phyloP scores from a whole-genome alignment of 1,140 invertebrate species.

The Venturia canescens region DNA sequence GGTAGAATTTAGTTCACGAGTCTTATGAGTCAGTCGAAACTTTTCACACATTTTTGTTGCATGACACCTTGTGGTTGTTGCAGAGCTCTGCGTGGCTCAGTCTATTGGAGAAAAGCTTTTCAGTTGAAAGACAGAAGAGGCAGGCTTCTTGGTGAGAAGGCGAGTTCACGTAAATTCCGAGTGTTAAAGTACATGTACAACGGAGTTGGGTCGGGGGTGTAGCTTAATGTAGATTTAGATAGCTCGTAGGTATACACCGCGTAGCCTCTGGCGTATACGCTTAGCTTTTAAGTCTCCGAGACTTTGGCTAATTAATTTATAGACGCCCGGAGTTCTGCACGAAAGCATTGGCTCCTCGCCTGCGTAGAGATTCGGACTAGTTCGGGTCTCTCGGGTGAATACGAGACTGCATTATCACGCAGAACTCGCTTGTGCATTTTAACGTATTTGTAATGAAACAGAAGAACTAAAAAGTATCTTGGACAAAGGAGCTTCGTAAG shows the following conservation, averaged over 20 bases:
- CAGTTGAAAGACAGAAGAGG: not conserved
- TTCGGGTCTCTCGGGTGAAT: not conserved
- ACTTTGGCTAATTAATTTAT: slow-evolving; percentile 75
- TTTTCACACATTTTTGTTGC: slow-evolving; percentile 15
- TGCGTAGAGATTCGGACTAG: not conserved
- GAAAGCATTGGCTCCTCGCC: not conserved
- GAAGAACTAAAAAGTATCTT: not conserved
- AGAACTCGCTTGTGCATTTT: not conserved
- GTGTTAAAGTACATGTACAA: slow-evolving; percentile 50
- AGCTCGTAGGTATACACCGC: slow-evolving; percentile 50
- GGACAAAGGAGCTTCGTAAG: no score
- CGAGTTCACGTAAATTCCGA: slow-evolving; percentile 61
- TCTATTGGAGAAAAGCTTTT: slow-evolving; percentile 19
- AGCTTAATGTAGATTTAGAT: slow-evolving; percentile 74
- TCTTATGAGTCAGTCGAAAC: slow-evolving; percentile 21
- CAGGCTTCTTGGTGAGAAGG: slow-evolving; percentile 29
- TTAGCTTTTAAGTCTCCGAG: slow-evolving; percentile 68
- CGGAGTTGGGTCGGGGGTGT: no score
- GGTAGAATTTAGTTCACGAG: not conserved
- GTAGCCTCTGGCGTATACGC: slow-evolving; percentile 42
- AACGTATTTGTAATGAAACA: not conserved
- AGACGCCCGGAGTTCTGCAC: slow-evolving; percentile 53
- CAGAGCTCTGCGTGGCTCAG: slow-evolving; percentile 12
- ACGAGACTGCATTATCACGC: not conserved
- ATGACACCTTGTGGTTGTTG: not conserved